Conservation (phyloP, 1,140 invertebrate species). For the Homalodisca vitripennis region DNA sequence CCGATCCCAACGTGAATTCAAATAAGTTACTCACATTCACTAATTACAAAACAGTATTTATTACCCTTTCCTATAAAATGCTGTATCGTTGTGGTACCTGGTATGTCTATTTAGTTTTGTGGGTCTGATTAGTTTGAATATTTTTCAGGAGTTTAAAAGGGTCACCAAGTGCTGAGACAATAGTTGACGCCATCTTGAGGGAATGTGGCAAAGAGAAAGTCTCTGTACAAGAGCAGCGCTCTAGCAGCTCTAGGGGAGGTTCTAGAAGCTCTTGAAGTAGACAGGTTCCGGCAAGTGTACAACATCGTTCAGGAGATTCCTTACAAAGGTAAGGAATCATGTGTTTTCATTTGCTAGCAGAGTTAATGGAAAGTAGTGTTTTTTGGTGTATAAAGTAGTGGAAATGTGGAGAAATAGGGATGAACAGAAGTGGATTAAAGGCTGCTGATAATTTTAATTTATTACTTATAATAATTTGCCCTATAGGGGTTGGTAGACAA, state of each 20-base stretch:
- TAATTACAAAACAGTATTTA: no score
- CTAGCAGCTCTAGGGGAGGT: constrained; percentile 70
- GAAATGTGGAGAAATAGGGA: no score
- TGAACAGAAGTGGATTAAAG: no score
- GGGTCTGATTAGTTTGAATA: constrained; percentile 32
- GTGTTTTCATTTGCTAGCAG: background rate
- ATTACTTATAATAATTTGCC: no score
- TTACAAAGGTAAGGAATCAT: constrained; percentile 54
- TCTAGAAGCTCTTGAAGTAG: constrained; percentile 67
- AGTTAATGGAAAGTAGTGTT: background rate
- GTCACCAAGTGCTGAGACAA: constrained; percentile 46
- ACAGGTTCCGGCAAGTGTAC: constrained; percentile 77
- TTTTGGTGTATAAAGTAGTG: no score
- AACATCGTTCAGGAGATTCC: constrained; percentile 66
- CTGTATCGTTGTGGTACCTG: no score
- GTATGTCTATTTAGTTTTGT: no score
- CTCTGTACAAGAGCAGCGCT: constrained; percentile 72
- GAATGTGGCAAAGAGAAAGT: constrained; percentile 80
- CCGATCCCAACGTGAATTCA: no score
- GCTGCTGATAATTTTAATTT: no score
- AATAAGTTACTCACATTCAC: no score
- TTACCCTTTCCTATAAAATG: no score
- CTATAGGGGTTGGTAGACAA: no score
- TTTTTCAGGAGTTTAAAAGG: constrained; percentile 31
- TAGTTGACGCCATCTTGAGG: constrained; percentile 67